A percentile compares a stretch with the other conserved stretches of the same genome.
phyloP scores from a whole-genome alignment of 2,113 vertebrate genomes.

The Apodemus speciosus region DNA sequence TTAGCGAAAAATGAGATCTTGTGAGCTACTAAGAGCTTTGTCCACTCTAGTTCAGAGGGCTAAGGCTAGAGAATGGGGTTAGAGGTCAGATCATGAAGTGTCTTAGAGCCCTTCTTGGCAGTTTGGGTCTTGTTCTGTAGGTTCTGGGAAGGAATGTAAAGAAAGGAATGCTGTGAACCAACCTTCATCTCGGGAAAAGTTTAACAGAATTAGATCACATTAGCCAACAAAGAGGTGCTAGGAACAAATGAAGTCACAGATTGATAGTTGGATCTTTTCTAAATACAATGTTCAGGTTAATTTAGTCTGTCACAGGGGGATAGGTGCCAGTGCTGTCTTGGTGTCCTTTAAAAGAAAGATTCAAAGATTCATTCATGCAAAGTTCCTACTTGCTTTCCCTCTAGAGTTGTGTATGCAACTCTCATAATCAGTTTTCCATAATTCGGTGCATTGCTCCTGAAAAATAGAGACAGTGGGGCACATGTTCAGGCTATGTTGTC shows the following conservation, averaged over 20 bases:
- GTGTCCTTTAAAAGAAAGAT: conserved; percentile 18
- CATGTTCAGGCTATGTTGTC: conserved; percentile 75
- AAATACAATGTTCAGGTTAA: conserved; percentile 47
- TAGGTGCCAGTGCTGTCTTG: background rate
- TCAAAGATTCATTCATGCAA: background rate
- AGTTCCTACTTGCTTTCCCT: conserved; percentile 51
- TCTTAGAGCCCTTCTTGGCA: background rate
- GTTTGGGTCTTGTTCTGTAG: background rate
- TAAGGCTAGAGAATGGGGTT: background rate
- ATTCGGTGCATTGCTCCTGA: conserved; percentile 60
- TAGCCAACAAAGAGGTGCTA: conserved; percentile 36
- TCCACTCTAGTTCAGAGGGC: background rate
- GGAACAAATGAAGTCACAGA: conserved; percentile 35
- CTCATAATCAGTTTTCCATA: conserved; percentile 67
- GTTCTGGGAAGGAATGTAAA: conserved; percentile 10
- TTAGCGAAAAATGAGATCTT: background rate
- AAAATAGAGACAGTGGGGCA: conserved; percentile 68
- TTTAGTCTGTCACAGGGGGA: conserved; percentile 24
- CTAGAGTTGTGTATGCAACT: conserved; percentile 10
- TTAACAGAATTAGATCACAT: conserved; percentile 40
- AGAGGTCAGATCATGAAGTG: background rate
- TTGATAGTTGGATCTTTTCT: conserved; percentile 46
- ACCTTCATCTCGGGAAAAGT: background rate
- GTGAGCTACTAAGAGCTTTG: background rate
- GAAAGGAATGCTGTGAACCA: conserved; percentile 52